Base-by-base conservation (phyloP, 2,888 invertebrate genomes). In the Pachymerium ferrugineum region DNA sequence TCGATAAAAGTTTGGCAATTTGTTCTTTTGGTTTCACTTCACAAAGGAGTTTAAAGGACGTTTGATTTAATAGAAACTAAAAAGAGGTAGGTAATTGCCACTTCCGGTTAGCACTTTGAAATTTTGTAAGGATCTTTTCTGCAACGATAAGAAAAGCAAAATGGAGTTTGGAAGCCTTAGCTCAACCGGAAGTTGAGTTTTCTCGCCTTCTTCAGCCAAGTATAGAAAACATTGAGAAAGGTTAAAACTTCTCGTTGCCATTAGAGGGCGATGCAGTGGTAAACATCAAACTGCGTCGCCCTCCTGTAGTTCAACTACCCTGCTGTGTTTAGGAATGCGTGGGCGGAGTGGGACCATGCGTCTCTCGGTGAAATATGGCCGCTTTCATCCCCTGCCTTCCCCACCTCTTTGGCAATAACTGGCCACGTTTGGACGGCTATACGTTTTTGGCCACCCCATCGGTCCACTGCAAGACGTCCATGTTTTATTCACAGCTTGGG, bases 401-500 rank as follows among this genome's bases (percentile, higher is more conserved):
- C 62, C 14, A 62, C 62, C 62, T 62, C 62, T 62, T 62, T 25
- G 62, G 62, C 62, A 62, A 62, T 62, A 62, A 62, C 62, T 62
- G 62, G 62, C 62, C 62, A 62, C 62, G 62, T 62, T 62, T 62
- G 62, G 62, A 14, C 62, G 62, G 28, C 62, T 54, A 5, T 28
- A 62, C 12, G n/a, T n/a, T 62, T 62, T 62, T 62, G 62, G 62
- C 62, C 28, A 62, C 62, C 28, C 62, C 25, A 22, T 62, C 28
- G 22, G 62, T 22, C 25, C 28, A 62, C 62, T 62, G 62, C 62
- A 28, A 62, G 62, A 62, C 28, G 62, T 62, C 62, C 28, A 62
- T 62, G 62, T 62, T 62, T 62, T 62, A 62, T 62, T 62, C 62
- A 62, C 62, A 62, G 62, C n/a, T n/a, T 62, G 62, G 62, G 62